Evolutionary conservation across 2,113 vertebrate genomes (phyloP).

Genomic region (Chunga burmeisteri): DNA sequence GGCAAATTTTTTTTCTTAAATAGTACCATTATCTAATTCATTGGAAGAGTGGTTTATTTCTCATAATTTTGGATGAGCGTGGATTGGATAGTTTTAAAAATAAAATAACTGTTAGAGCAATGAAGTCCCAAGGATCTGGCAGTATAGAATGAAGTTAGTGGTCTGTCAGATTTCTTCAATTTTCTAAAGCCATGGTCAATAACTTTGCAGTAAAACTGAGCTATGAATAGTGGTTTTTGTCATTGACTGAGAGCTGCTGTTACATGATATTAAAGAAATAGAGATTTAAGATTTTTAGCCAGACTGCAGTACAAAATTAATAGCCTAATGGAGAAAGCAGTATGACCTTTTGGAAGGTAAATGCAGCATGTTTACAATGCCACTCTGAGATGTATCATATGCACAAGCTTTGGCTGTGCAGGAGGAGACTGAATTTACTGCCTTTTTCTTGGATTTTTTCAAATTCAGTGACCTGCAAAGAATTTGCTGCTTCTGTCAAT

Average conservation of each 20-base stretch:
- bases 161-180: background rate
- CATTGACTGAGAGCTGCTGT: background rate
- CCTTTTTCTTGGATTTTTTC: background rate
- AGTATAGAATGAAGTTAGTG: background rate
- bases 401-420: background rate
- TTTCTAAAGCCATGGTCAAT: background rate
- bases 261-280: background rate
- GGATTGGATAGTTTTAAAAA: background rate
- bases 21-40: constrained; percentile 2
- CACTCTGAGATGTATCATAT: background rate
- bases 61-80: background rate
- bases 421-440: background rate
- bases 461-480: background rate
- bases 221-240: background rate
- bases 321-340: background rate
- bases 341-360: background rate
- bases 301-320: background rate
- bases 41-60: background rate
- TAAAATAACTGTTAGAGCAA: background rate
- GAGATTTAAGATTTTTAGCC: background rate
- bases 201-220: background rate
- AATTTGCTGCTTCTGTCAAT: background rate
- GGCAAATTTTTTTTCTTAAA: background rate
- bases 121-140: background rate
- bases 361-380: background rate